These are phyloP conservation scores for Rhabdomys pumilio DNA, from an alignment of 2,797 vertebrate species.

Conservation along the genomic window DNA sequence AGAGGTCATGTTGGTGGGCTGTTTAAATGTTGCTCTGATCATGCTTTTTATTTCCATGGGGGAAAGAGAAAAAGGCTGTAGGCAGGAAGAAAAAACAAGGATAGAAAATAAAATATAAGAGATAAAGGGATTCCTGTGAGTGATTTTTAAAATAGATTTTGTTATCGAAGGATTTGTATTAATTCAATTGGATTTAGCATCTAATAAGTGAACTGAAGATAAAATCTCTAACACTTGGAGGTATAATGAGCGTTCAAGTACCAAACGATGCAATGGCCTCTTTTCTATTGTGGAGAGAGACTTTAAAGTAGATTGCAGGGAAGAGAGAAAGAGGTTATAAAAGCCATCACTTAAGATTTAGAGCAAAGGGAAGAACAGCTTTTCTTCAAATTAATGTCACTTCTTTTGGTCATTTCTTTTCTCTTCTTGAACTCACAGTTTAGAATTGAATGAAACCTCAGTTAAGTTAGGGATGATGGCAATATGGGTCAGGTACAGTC, in stretches of 20 bases:
- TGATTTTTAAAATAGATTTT: conserved; percentile 80
- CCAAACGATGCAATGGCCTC: conserved; percentile 40
- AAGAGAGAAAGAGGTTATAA: conserved; percentile 43
- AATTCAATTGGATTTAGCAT: conserved; percentile 77
- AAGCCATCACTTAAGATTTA: conserved; percentile 68
- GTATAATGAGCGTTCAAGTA: conserved; percentile 65
- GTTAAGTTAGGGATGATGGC: conserved; percentile 54
- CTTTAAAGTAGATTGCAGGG: conserved; percentile 58
- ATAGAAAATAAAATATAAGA: conserved; percentile 73
- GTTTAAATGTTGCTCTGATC: conserved; percentile 79
- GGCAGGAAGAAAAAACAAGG: conserved; percentile 70
- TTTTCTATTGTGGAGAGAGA: conserved; percentile 60
- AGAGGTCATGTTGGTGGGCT: conserved; percentile 81
- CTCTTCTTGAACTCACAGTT: conserved; percentile 42
- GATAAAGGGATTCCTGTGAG: conserved; percentile 74
- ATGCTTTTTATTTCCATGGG: conserved; percentile 80
- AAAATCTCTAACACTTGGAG: conserved; percentile 76
- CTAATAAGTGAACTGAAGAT: conserved; percentile 76
- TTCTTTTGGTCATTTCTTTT: conserved; percentile 65
- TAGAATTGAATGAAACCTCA: conserved; percentile 65
- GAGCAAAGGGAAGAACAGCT: conserved; percentile 50
- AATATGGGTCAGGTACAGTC: neutral
- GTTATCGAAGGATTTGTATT: conserved; percentile 73
- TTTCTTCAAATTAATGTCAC: conserved; percentile 69
- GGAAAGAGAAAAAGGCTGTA: conserved; percentile 78